Conservation (phyloP, 2,888 invertebrate species). For the Orchesellides sinensis region DNA sequence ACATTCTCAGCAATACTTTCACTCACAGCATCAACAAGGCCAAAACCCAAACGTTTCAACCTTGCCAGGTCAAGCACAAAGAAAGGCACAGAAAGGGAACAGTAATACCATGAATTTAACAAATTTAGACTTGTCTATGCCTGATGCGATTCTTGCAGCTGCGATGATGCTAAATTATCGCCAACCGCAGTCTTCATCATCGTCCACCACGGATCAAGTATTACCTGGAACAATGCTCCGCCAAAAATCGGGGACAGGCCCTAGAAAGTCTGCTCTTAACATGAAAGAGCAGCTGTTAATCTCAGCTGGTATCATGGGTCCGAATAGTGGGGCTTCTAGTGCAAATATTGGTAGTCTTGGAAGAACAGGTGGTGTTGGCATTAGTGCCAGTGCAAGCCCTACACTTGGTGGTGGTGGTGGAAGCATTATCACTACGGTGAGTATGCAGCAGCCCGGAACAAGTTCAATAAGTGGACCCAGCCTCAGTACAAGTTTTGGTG, state of each 20-base stretch:
- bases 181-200: conserved; percentile 46
- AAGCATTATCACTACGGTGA: neutral
- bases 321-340: conserved; percentile 40
- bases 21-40: neutral
- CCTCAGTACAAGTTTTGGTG: conserved; percentile 18
- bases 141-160: conserved; percentile 74
- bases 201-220: conserved; percentile 24
- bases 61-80: conserved; percentile 48
- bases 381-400: conserved; percentile 35
- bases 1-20: conserved; percentile 36
- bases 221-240: conserved; percentile 39
- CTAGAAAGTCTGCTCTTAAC: conserved; percentile 62
- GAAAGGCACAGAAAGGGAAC: conserved; percentile 57
- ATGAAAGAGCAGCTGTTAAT: conserved; percentile 69
- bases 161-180: conserved; percentile 73
- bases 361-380: conserved; percentile 49
- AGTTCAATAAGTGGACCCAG: conserved; percentile 25
- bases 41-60: conserved; percentile 27
- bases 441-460: conserved; percentile 24
- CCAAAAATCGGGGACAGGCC: conserved; percentile 34
- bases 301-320: conserved; percentile 60
- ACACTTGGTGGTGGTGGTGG: conserved; percentile 20
- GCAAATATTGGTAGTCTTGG: conserved; percentile 44
- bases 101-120: conserved; percentile 38
- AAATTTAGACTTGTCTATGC: conserved; percentile 73